phyloP scores from a whole-genome alignment of 2,113 vertebrate genomes.

The Corydoras sp. region DNA sequence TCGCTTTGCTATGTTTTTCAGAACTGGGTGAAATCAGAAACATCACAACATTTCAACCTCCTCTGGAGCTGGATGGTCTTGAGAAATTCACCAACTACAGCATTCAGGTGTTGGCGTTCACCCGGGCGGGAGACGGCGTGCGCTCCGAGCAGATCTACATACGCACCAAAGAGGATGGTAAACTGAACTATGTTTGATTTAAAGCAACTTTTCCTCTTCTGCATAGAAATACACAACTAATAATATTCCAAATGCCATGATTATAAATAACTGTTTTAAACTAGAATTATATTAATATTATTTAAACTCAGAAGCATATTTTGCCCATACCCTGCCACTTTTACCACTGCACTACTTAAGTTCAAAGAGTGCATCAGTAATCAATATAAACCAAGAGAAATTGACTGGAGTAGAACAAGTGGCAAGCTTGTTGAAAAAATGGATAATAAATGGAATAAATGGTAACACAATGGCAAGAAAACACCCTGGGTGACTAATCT shows the following conservation, averaged over 20 bases:
- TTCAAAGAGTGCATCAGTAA: too few relatives aligned
- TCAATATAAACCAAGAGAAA: too few relatives aligned
- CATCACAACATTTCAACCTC: constrained; percentile 85
- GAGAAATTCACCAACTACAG: constrained; percentile 99
- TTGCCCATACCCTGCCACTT: too few relatives aligned
- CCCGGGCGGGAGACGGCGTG: constrained; percentile 88
- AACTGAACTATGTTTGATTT: background rate
- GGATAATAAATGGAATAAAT: too few relatives aligned
- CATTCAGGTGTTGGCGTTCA: constrained; percentile 94
- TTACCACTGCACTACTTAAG: too few relatives aligned
- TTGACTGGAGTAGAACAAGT: too few relatives aligned
- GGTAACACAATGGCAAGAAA: too few relatives aligned
- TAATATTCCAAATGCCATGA: background rate
- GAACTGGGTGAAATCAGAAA: constrained; percentile 96
- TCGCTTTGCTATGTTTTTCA: constrained; percentile 45
- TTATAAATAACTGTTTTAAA: background rate
- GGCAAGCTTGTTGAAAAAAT: too few relatives aligned
- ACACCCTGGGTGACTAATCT: too few relatives aligned
- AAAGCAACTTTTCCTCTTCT: background rate
- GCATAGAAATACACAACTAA: background rate
- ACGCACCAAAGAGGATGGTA: constrained; percentile 96
- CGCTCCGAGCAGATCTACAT: constrained; percentile 94
- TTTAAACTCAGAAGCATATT: too few relatives aligned
- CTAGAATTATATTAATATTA: too few relatives aligned
- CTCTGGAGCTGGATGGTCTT: constrained; percentile 86